Conservation (phyloP, 2,113 vertebrate species). For the Toxotes chatareus region DNA sequence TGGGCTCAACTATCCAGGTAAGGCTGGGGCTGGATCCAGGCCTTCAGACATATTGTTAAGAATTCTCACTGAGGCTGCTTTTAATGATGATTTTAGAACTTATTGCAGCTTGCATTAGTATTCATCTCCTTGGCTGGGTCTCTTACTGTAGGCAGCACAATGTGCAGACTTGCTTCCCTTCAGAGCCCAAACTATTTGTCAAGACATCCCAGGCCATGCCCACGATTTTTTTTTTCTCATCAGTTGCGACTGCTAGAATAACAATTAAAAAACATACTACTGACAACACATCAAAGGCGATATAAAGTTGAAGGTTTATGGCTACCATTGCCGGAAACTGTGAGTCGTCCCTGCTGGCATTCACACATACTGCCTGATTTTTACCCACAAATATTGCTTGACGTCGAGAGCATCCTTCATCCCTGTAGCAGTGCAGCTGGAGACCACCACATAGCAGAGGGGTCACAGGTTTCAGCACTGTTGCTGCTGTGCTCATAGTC, state of each 20-base stretch:
- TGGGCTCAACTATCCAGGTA: slow-evolving; percentile 7
- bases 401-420: background rate
- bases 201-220: background rate
- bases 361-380: background rate
- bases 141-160: background rate
- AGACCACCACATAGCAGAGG: background rate
- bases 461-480: slow-evolving; percentile 25
- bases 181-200: slow-evolving; percentile 20
- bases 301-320: slow-evolving; percentile 26
- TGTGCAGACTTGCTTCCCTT: background rate
- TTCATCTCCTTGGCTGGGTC: background rate
- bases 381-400: background rate
- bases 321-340: background rate
- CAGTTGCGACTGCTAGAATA: background rate
- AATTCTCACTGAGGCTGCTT: background rate
- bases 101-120: background rate
- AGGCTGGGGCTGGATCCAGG: too few relatives aligned
- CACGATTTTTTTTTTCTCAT: background rate
- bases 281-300: background rate
- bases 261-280: background rate
- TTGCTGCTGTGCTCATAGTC: slow-evolving; percentile 21
- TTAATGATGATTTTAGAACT: background rate
- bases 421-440: background rate
- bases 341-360: slow-evolving; percentile 10
- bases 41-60: background rate